Evolutionary conservation across 2,888 invertebrate species (phyloP).

Genomic region (Sussaba pulchella): DNA sequence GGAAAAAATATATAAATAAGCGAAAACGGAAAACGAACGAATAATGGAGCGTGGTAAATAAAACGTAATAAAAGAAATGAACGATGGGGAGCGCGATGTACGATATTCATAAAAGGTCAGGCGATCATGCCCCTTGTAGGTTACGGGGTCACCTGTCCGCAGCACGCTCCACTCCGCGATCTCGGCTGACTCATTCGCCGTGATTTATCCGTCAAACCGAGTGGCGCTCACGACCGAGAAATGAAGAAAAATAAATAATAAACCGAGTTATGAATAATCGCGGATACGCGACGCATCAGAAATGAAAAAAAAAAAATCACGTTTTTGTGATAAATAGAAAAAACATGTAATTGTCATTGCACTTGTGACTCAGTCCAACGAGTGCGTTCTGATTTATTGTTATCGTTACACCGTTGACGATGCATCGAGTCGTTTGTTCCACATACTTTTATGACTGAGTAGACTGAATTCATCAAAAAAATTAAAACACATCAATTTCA

Average conservation of each 20-base stretch:
- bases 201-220: constrained; percentile 38
- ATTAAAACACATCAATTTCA: too few relatives aligned
- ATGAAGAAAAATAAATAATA: constrained; percentile 45
- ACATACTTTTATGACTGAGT: too few relatives aligned
- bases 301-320: constrained; percentile 24
- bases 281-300: constrained; percentile 7
- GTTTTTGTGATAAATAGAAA: constrained; percentile 32
- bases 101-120: constrained; percentile 61
- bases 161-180: neutral
- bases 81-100: neutral
- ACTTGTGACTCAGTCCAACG: constrained; percentile 25
- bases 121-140: constrained; percentile 47
- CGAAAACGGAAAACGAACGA: neutral
- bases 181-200: constrained; percentile 41
- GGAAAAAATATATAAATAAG: too few relatives aligned
- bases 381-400: constrained; percentile 10
- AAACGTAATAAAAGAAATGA: constrained; percentile 1
- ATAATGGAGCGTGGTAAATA: neutral
- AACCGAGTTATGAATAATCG: constrained; percentile 48
- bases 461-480: too few relatives aligned
- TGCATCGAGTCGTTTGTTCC: too few relatives aligned
- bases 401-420: too few relatives aligned
- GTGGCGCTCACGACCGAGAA: constrained; percentile 14
- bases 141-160: constrained; percentile 53
- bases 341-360: constrained; percentile 11